Evolutionary conservation across 1,140 invertebrate genomes (phyloP).

Genomic region (Subanguina moxae): DNA sequence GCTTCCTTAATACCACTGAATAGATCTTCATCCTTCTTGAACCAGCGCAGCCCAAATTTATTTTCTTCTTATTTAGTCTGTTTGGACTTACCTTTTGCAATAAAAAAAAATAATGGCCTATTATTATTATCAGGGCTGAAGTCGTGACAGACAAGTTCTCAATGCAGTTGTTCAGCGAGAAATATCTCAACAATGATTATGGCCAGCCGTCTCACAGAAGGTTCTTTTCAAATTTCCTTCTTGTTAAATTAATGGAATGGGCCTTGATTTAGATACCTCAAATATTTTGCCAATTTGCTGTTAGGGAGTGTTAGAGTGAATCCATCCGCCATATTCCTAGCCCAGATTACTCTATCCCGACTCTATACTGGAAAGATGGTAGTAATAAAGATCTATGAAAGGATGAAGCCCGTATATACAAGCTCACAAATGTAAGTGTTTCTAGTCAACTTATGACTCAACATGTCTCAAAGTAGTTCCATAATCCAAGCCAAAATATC

Average conservation of each 20-base stretch:
- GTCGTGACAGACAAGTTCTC: conserved; percentile 83
- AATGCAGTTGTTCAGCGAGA: conserved; percentile 83
- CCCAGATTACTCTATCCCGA: conserved; percentile 78
- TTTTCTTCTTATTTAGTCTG: too few species aligned
- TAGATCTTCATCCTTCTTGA: too few species aligned
- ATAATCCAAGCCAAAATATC: too few species aligned
- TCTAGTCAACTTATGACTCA: too few species aligned
- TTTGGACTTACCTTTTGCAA: too few species aligned
- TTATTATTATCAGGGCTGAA: conserved; percentile 71
- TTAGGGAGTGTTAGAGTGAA: conserved; percentile 81
- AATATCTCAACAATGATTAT: conserved; percentile 72
- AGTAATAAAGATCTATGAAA: conserved; percentile 69
- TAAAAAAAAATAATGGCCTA: too few species aligned
- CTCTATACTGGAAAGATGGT: conserved; percentile 64
- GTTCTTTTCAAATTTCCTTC: conserved; percentile 61
- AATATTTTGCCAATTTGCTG: conserved; percentile 81
- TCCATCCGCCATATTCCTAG: conserved; percentile 76
- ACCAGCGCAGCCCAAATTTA: too few species aligned
- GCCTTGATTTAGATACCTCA: conserved; percentile 70
- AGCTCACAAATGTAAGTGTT: conserved; percentile 72
- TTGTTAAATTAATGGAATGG: neutral
- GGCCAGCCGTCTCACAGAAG: conserved; percentile 81
- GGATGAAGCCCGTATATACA: conserved; percentile 79
- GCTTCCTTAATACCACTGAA: too few species aligned
- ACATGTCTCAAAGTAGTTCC: too few species aligned